phyloP scores from a whole-genome alignment of 2,888 invertebrate species.

The Muschampia plurimacula region DNA sequence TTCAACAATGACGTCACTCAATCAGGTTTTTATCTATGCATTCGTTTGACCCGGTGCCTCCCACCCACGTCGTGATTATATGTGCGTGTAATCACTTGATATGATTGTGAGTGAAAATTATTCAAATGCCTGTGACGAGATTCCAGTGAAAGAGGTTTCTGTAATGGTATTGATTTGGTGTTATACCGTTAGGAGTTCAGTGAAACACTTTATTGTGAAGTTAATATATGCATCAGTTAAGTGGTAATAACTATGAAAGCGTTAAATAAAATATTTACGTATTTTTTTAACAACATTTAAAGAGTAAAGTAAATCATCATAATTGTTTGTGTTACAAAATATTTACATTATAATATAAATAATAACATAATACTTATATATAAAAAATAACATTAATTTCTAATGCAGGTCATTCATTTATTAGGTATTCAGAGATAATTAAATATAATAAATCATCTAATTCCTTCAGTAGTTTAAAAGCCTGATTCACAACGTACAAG shows the following conservation, averaged over 20 bases:
- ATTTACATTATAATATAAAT: no score
- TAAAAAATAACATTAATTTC: no score
- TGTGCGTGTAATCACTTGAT: conserved; percentile 47
- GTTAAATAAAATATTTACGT: neutral
- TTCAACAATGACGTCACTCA: conserved; percentile 55
- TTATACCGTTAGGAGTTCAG: conserved; percentile 8
- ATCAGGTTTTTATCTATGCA: conserved; percentile 75
- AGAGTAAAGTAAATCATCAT: no score
- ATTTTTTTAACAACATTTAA: no score
- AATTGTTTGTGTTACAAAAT: no score
- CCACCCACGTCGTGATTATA: conserved; percentile 72
- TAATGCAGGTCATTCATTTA: no score
- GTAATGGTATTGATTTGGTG: conserved; percentile 11
- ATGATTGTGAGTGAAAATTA: conserved; percentile 49
- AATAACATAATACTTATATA: no score
- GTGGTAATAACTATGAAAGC: neutral
- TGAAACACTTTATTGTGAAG: neutral
- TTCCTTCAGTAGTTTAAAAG: no score
- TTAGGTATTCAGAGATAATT: no score
- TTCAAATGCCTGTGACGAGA: conserved; percentile 23
- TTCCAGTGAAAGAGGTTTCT: conserved; percentile 32
- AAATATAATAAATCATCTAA: no score
- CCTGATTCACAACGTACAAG: no score
- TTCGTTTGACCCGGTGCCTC: conserved; percentile 75
- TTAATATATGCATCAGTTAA: neutral